phyloP scores from a whole-genome alignment of 1,140 invertebrate genomes.

The Scaptomyza pallida region DNA sequence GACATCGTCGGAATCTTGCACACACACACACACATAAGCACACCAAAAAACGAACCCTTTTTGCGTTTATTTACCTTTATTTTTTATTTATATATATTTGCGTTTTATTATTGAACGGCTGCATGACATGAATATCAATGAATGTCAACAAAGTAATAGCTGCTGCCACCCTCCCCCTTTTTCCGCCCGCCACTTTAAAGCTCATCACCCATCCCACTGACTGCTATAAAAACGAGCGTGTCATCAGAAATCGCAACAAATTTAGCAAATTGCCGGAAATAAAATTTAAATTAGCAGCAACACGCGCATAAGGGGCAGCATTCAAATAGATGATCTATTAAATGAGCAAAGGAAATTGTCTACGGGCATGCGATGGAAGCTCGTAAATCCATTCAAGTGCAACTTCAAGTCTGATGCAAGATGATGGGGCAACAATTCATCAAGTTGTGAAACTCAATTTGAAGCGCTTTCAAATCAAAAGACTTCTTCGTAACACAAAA shows the following conservation, averaged over 20 bases:
- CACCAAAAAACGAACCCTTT: slow-evolving; percentile 79
- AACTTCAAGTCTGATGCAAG: slow-evolving; percentile 5
- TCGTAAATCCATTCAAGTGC: not conserved
- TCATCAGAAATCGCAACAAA: slow-evolving; percentile 81
- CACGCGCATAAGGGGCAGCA: not conserved
- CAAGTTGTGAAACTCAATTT: slow-evolving; percentile 49
- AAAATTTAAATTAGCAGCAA: slow-evolving; percentile 80
- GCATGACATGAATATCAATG: slow-evolving; percentile 80
- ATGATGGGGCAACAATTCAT: slow-evolving; percentile 47
- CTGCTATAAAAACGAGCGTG: slow-evolving; percentile 76
- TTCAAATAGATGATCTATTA: slow-evolving; percentile 55
- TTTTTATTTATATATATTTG: slow-evolving; percentile 81
- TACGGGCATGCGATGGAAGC: not conserved
- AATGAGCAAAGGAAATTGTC: slow-evolving; percentile 21
- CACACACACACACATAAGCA: slow-evolving; percentile 8
- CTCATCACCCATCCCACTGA: slow-evolving; percentile 48
- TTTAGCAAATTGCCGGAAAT: slow-evolving; percentile 81
- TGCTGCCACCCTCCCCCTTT: not conserved
- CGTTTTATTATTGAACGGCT: slow-evolving; percentile 81
- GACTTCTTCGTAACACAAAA: slow-evolving; percentile 61
- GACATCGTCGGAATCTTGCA: slow-evolving; percentile 23
- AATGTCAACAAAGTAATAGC: slow-evolving; percentile 61
- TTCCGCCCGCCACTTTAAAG: not conserved
- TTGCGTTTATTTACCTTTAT: slow-evolving; percentile 82
- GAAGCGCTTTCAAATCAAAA: slow-evolving; percentile 47